Conservation (phyloP, 92 coral and sea anemone genomes). For the Epizoanthus fatuus region DNA sequence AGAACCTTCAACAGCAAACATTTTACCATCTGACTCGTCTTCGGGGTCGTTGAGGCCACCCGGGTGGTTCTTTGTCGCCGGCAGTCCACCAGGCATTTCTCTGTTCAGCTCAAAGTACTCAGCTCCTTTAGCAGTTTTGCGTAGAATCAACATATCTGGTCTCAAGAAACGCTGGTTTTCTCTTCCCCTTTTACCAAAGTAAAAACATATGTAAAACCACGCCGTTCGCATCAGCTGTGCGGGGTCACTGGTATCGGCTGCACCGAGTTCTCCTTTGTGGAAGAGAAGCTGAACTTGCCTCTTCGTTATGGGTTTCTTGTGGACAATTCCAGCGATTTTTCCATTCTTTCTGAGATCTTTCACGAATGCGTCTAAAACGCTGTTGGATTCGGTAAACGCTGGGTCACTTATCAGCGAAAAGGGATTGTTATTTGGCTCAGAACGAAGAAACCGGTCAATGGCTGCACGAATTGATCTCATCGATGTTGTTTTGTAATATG, state of each 20-base stretch:
- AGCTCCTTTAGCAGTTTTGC: conserved; percentile 54
- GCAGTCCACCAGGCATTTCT: conserved; percentile 46
- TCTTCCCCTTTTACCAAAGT: conserved; percentile 46
- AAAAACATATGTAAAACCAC: conserved; percentile 53
- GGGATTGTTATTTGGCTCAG: conserved; percentile 44
- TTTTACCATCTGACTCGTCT: conserved; percentile 64
- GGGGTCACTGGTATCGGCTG: conserved; percentile 64
- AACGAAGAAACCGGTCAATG: conserved; percentile 57
- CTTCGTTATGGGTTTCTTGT: conserved; percentile 67
- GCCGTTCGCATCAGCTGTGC: conserved; percentile 59
- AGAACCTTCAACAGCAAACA: conserved; percentile 59
- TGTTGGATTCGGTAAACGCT: conserved; percentile 60
- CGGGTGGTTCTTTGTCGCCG: conserved; percentile 67
- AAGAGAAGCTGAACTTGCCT: conserved; percentile 62
- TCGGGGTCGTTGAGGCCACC: conserved; percentile 60
- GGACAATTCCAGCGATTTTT: conserved; percentile 67
- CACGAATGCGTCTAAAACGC: conserved; percentile 52
- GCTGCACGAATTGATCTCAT: conserved; percentile 66
- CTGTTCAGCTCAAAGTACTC: conserved; percentile 57
- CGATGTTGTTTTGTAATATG: conserved; percentile 57
- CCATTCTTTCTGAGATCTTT: conserved; percentile 57
- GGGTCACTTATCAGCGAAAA: conserved; percentile 57
- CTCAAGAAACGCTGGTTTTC: conserved; percentile 49
- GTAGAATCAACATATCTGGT: conserved; percentile 25
- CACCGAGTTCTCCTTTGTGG: conserved; percentile 66